Base-by-base conservation (phyloP, 2,797 vertebrate genomes). In the Anolis apletophallus region DNA sequence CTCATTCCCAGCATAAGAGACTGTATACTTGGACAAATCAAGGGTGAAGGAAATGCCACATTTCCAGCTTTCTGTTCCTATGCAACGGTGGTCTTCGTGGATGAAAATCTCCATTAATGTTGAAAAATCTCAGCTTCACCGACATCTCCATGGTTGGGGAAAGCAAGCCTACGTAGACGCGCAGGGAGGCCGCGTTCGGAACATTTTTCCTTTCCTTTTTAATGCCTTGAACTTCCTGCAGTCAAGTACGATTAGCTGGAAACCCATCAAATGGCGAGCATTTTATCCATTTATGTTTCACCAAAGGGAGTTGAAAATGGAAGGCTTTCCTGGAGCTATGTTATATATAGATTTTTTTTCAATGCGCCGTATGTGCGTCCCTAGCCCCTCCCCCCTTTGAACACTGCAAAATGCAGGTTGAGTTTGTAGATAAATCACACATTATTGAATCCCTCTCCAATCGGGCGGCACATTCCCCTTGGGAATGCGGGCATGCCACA, bases 191-290 rank as follows among this genome's bases (percentile, higher is more conserved):
- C 57, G 29, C 21, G 34, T 21, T 10, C 10, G 36, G 21, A 74
- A 3, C 12, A 32, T 21, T 1, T 52, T 64, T 29, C 4, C 55
- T 26, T 23, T 12, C 36, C 12, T 73, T 17, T 32, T 77, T 52
- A 36, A 83, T 84, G 2, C 85, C 91, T 54, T 80, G 81, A 85
- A 68, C 89, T 52, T 91, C 91, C 92, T 91, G 81, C 40, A 55
- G 88, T 91, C 40, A 0, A 21, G 85, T 88, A 80, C 64, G 78
- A 72, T 85, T 88, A 93, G 50, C 88, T 86, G 90, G 87, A 89
- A 88, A 91, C 83, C 90, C 93, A 93, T 90, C 91, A 86, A 0
- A 29, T 55, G 74, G 26, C 46, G 87, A 92, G 88, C 77, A 84
- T 55, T 93, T 89, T 90, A 86, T 88, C 87, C 46, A 11, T 91